These are phyloP conservation scores for Drosophila prolongata DNA, from an alignment of 2,888 invertebrate genomes.

Conservation along the genomic window DNA sequence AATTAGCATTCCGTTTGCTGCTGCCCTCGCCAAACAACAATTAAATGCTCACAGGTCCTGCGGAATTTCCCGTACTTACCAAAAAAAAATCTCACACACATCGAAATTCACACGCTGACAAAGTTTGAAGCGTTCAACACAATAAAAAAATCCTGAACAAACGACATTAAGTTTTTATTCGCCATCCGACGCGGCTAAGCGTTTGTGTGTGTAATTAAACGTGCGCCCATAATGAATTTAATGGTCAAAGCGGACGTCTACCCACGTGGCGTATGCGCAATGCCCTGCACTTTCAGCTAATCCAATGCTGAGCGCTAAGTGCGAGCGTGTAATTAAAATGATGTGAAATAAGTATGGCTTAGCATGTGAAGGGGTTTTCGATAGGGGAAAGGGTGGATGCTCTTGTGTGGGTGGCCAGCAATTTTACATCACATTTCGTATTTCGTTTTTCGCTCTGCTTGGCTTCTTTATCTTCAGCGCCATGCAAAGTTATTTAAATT, in stretches of 20 bases:
- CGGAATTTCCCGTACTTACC: slow-evolving; percentile 52
- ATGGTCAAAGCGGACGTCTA: slow-evolving; percentile 56
- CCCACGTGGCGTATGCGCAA: slow-evolving; percentile 55
- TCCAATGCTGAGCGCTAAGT: slow-evolving; percentile 52
- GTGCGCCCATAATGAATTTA: slow-evolving; percentile 58
- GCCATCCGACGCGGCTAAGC: slow-evolving; percentile 23
- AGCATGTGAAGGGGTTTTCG: slow-evolving; percentile 18
- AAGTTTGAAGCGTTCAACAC: slow-evolving; percentile 58
- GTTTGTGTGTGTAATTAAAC: slow-evolving; percentile 64
- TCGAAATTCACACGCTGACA: slow-evolving; percentile 7
- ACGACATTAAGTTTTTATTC: slow-evolving; percentile 49
- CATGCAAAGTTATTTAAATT: slow-evolving; percentile 74
- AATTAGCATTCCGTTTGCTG: slow-evolving; percentile 38
- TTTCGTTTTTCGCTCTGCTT: slow-evolving; percentile 19
- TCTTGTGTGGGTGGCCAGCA: slow-evolving; percentile 3
- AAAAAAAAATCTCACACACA: slow-evolving; percentile 16
- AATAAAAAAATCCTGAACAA: slow-evolving; percentile 54
- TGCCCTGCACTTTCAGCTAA: slow-evolving; percentile 58
- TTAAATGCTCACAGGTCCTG: slow-evolving; percentile 60
- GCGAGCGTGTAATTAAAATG: slow-evolving; percentile 64
- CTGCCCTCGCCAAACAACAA: slow-evolving; percentile 68
- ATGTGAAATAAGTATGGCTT: slow-evolving; percentile 43
- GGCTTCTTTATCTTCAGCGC: slow-evolving; percentile 27
- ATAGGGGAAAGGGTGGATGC: not conserved
- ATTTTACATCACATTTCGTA: slow-evolving; percentile 41